Evolutionary conservation across 2,113 vertebrate genomes (phyloP).

Genomic region (Podilymbus podiceps): DNA sequence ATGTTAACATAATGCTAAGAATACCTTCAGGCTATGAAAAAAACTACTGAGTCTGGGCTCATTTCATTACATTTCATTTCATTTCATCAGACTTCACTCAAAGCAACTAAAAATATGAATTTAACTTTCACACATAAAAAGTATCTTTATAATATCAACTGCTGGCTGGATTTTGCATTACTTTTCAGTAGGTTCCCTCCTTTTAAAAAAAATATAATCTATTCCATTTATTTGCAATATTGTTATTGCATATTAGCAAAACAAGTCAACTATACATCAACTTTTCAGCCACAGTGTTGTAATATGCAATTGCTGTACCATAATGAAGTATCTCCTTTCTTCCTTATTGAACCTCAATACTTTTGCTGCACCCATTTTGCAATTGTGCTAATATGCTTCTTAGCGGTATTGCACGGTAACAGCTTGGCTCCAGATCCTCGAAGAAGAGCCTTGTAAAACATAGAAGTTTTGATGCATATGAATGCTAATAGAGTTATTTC

Average conservation of each 20-base stretch:
- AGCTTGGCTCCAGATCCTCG: neutral
- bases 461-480: neutral
- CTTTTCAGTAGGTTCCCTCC: neutral
- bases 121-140: neutral
- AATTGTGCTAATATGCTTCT: neutral
- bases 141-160: neutral
- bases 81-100: conserved; percentile 15
- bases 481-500: conserved; percentile 47
- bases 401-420: neutral
- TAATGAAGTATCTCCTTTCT: neutral
- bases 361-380: neutral
- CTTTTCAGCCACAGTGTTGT: neutral
- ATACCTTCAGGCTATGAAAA: conserved; percentile 7
- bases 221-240: neutral
- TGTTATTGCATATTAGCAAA: neutral
- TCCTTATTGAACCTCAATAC: neutral
- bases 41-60: neutral
- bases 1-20: conserved; percentile 47
- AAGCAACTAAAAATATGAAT: conserved; percentile 11
- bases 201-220: neutral
- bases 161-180: neutral
- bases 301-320: neutral
- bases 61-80: neutral
- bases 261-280: neutral
- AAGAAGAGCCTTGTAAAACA: neutral